Evolutionary conservation across 2,888 invertebrate genomes (phyloP).

Genomic region (Eledona agricola): DNA sequence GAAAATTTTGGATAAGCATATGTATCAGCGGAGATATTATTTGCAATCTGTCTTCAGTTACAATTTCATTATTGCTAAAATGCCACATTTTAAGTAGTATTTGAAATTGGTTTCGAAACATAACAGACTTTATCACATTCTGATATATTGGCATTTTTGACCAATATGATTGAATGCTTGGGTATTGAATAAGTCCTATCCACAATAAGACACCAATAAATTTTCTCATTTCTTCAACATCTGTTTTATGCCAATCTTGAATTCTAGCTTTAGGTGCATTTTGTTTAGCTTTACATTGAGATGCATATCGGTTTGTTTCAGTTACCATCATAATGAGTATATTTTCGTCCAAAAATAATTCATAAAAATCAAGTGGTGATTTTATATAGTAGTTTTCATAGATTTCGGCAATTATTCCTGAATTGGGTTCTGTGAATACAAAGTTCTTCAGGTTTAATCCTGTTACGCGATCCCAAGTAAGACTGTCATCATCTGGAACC

Average conservation of each 20-base stretch:
- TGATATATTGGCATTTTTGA: conserved; percentile 5
- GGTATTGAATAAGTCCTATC: conserved; percentile 40
- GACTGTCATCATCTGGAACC: not conserved
- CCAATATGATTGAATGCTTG: conserved; percentile 22
- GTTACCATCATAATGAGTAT: conserved; percentile 12
- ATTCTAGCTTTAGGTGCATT: conserved; percentile 26
- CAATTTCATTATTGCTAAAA: conserved; percentile 38
- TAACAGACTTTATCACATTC: conserved; percentile 7
- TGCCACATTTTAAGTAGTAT: conserved; percentile 29
- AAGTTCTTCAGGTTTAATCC: conserved; percentile 2
- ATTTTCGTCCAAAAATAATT: conserved; percentile 7
- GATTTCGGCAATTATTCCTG: conserved; percentile 3
- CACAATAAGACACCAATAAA: conserved; percentile 40
- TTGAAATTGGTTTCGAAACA: conserved; percentile 32
- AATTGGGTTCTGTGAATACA: conserved; percentile 6
- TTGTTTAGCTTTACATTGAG: conserved; percentile 22
- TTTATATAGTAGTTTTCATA: conserved; percentile 11
- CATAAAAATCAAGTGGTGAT: conserved; percentile 16
- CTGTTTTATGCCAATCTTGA: conserved; percentile 20
- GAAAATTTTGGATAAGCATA: conserved; percentile 39
- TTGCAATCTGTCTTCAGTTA: conserved; percentile 19
- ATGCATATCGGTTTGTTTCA: conserved; percentile 30
- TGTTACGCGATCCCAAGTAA: conserved; percentile 5
- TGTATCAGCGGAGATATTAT: conserved; percentile 38
- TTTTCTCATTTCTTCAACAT: conserved; percentile 30